Conservation (phyloP, 2,797 vertebrate genomes). For the Dendrocincla fuliginosa region DNA sequence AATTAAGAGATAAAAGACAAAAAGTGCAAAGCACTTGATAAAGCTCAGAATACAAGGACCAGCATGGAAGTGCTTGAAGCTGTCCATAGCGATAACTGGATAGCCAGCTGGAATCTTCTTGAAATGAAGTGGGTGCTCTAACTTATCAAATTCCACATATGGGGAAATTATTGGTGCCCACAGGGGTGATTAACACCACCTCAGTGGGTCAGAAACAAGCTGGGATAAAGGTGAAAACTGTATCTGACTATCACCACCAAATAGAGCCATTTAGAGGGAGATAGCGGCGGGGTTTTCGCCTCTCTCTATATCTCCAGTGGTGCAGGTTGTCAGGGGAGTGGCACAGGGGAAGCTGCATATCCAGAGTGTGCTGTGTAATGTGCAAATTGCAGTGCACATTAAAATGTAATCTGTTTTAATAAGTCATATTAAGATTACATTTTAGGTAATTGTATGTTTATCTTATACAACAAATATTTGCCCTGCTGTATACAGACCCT, state of each 20-base stretch:
- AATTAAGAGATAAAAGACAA: constrained; percentile 96
- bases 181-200: constrained; percentile 93
- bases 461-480: constrained; percentile 75
- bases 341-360: constrained; percentile 73
- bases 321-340: constrained; percentile 84
- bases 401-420: constrained; percentile 83
- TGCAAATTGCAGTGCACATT: constrained; percentile 79
- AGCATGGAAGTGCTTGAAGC: constrained; percentile 90
- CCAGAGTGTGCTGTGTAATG: constrained; percentile 68
- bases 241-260: constrained; percentile 91
- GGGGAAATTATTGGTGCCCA: constrained; percentile 95
- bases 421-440: constrained; percentile 81
- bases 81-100: constrained; percentile 91
- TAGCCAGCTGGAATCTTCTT: constrained; percentile 88
- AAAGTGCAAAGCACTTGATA: constrained; percentile 91
- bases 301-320: constrained; percentile 76
- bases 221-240: constrained; percentile 92
- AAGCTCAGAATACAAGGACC: constrained; percentile 87
- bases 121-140: constrained; percentile 91
- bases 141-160: constrained; percentile 98
- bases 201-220: constrained; percentile 92
- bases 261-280: constrained; percentile 91
- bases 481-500: constrained; percentile 34
- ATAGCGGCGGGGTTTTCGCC: constrained; percentile 76
- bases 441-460: constrained; percentile 81